These are phyloP conservation scores for Pogonophryne albipinna DNA, from an alignment of 2,797 vertebrate genomes.

Conservation along the genomic window DNA sequence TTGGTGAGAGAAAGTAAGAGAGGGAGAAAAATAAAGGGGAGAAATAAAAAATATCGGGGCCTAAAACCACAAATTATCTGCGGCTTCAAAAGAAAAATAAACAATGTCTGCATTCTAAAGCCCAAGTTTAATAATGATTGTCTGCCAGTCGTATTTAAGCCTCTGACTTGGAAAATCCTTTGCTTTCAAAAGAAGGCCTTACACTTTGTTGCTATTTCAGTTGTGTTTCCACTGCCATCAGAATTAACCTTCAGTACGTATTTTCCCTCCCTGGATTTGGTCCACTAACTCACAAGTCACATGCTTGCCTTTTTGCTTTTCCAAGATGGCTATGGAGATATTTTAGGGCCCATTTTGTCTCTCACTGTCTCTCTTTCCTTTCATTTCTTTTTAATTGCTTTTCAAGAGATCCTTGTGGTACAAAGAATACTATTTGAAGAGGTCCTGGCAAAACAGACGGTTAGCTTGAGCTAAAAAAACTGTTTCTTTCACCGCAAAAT, in stretches of 20 bases:
- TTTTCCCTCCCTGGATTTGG: constrained; percentile 73
- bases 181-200: constrained; percentile 54
- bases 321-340: constrained; percentile 68
- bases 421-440: constrained; percentile 73
- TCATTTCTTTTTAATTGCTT: constrained; percentile 77
- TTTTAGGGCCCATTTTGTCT: constrained; percentile 67
- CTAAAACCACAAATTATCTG: constrained; percentile 39
- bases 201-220: constrained; percentile 65
- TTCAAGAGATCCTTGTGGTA: constrained; percentile 76
- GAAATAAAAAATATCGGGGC: constrained; percentile 36
- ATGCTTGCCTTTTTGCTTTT: constrained; percentile 68
- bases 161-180: constrained; percentile 53
- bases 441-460: constrained; percentile 62
- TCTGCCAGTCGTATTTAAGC: constrained; percentile 50
- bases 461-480: constrained; percentile 54
- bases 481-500: constrained; percentile 61
- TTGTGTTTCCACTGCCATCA: constrained; percentile 78
- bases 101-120: constrained; percentile 42
- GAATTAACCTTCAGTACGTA: constrained; percentile 67
- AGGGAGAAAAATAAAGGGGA: constrained; percentile 44
- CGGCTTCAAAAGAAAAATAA: not conserved
- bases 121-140: constrained; percentile 53
- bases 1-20: constrained; percentile 21
- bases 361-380: constrained; percentile 67
- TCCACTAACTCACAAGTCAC: constrained; percentile 69